Evolutionary conservation across 2,113 vertebrate species (phyloP).

Genomic region (Theristicus caerulescens): DNA sequence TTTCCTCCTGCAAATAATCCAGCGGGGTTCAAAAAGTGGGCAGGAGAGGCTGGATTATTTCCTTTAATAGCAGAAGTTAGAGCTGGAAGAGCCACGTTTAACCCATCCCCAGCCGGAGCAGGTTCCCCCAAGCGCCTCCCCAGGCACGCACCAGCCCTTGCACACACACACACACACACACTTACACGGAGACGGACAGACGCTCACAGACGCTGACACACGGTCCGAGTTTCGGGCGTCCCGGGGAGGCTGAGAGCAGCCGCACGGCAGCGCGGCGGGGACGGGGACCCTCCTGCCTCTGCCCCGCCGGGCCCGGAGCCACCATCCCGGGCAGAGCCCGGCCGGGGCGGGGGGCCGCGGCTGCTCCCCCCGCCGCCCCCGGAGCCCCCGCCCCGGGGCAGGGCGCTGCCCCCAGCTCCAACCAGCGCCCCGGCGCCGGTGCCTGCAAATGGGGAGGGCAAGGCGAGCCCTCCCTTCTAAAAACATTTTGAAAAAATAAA

Average conservation of each 20-base stretch:
- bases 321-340: not conserved
- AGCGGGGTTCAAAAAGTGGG: not conserved
- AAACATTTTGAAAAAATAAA: not conserved
- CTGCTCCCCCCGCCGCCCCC: not conserved
- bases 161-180: not conserved
- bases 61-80: not conserved
- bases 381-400: not conserved
- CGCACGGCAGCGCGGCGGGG: not conserved
- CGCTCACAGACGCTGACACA: not conserved
- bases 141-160: not conserved
- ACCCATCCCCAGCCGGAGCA: not conserved
- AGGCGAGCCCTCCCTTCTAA: not conserved
- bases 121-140: not conserved
- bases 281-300: not conserved
- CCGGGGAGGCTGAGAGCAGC: not conserved
- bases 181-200: not conserved
- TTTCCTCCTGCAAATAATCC: not conserved
- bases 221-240: not conserved
- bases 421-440: not conserved
- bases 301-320: not conserved
- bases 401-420: not conserved
- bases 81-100: not conserved
- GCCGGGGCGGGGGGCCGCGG: not conserved
- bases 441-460: not conserved
- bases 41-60: not conserved